A percentile compares a stretch with the other conserved stretches of the same genome.
phyloP scores from a whole-genome alignment of 1,140 invertebrate species.

The Drosophila melanica region DNA sequence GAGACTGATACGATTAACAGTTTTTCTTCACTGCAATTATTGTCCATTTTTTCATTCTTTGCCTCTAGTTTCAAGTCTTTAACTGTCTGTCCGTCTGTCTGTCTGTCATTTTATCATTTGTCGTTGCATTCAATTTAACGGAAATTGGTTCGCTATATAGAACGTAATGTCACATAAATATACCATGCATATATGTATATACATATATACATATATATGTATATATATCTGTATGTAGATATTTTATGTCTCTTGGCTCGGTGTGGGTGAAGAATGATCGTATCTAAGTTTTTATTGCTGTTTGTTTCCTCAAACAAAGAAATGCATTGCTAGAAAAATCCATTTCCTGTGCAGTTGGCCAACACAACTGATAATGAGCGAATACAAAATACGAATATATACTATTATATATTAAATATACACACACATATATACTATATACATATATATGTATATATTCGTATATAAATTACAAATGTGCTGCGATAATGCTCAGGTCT shows the following conservation, averaged over 20 bases:
- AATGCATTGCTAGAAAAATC: conserved; percentile 40
- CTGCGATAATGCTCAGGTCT: not conserved
- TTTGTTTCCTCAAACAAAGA: conserved; percentile 21
- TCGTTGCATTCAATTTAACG: conserved; percentile 38
- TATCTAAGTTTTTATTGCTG: conserved; percentile 7
- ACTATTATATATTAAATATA: not conserved
- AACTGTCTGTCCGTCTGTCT: not conserved
- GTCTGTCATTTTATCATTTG: conserved; percentile 6
- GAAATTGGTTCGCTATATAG: conserved; percentile 27
- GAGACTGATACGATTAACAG: conserved; percentile 38
- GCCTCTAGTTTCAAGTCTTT: conserved; percentile 8
- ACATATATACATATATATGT: not conserved
- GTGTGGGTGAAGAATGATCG: conserved; percentile 8
- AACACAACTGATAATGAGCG: conserved; percentile 43
- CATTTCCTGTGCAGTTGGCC: conserved; percentile 53
- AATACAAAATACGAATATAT: conserved; percentile 7
- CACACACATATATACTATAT: not conserved
- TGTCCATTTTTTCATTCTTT: conserved; percentile 33
- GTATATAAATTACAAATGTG: not conserved
- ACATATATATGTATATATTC: not conserved
- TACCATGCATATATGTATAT: not conserved
- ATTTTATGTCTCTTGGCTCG: not conserved
- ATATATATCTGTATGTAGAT: not conserved
- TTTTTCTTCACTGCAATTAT: conserved; percentile 41
- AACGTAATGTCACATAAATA: conserved; percentile 14